These are phyloP conservation scores for Ochropacha duplaris DNA, from an alignment of 2,888 invertebrate species.

Conservation along the genomic window DNA sequence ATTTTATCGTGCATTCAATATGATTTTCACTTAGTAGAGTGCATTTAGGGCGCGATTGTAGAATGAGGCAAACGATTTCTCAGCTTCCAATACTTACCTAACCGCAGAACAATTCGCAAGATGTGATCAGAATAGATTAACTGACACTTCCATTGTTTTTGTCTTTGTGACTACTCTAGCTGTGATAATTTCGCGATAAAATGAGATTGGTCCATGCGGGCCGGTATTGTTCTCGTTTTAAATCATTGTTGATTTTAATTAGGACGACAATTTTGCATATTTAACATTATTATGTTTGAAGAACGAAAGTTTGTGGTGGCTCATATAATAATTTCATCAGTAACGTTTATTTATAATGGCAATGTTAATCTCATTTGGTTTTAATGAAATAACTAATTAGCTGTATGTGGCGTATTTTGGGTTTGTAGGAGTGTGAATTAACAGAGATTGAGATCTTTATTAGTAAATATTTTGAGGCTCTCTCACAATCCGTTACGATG, in stretches of 20 bases:
- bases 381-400: background rate
- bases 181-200: constrained; percentile 40
- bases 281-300: constrained; percentile 19
- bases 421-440: constrained; percentile 9
- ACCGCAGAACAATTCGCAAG: constrained; percentile 4
- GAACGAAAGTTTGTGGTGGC: constrained; percentile 19
- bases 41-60: constrained; percentile 2
- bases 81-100: background rate
- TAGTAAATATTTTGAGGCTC: constrained; percentile 21
- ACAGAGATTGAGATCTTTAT: constrained; percentile 27
- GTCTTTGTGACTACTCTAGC: constrained; percentile 25
- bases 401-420: background rate
- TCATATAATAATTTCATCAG: constrained; percentile 3
- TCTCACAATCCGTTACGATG: constrained; percentile 55
- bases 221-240: constrained; percentile 37
- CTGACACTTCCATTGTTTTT: constrained; percentile 51
- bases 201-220: constrained; percentile 47
- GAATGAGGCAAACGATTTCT: background rate
- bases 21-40: constrained; percentile 1
- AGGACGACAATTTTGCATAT: constrained; percentile 25
- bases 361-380: background rate
- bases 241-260: constrained; percentile 49
- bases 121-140: constrained; percentile 28
- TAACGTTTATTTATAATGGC: constrained; percentile 5
- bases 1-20: background rate